phyloP scores from a whole-genome alignment of 2,113 vertebrate genomes.

The Hippolais icterina region DNA sequence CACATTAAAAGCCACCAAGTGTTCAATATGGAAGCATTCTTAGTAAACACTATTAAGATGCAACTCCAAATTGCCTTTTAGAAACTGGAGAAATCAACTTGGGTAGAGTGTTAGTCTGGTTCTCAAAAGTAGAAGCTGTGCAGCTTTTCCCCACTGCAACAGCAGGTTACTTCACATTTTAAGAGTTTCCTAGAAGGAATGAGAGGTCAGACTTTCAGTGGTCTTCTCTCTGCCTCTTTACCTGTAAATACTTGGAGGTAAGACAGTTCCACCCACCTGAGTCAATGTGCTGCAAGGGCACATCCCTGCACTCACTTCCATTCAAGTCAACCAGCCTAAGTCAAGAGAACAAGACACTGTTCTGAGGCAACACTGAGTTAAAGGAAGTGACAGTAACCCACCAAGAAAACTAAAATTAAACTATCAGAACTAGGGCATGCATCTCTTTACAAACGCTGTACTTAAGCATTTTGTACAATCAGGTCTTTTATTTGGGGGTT shows the following conservation, averaged over 20 bases:
- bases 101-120: neutral
- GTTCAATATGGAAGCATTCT: neutral
- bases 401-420: conserved; percentile 48
- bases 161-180: neutral
- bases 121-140: neutral
- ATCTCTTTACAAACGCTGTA: conserved; percentile 18
- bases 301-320: neutral
- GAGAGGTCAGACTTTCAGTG: fast-evolving
- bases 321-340: neutral
- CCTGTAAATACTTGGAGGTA: neutral
- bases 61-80: neutral
- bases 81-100: neutral
- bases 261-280: neutral
- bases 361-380: neutral
- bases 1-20: neutral
- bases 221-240: neutral
- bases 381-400: neutral
- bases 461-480: conserved; percentile 58
- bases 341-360: neutral
- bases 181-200: neutral
- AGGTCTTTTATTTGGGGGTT: conserved; percentile 35
- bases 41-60: neutral
- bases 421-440: conserved; percentile 22
- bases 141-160: neutral
- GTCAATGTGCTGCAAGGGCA: neutral